A percentile compares a stretch with the other conserved stretches of the same genome.
Evolutionary conservation across 2,888 invertebrate species (phyloP).

Genomic region (Sipha maydis): DNA sequence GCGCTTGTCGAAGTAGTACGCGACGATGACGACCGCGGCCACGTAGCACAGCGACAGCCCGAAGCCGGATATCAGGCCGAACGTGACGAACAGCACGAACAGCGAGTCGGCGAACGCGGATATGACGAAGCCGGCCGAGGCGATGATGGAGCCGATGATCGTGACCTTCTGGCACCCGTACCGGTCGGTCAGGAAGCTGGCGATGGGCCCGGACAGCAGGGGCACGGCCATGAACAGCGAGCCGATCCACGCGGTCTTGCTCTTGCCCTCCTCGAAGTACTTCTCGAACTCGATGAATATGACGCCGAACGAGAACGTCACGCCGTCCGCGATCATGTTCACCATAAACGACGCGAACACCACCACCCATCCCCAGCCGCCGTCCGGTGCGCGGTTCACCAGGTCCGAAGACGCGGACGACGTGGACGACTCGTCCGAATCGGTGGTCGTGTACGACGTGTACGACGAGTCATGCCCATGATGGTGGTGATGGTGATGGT

Average conservation of each 20-base stretch:
- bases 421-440: conserved; percentile 62
- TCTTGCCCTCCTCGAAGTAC: conserved; percentile 83
- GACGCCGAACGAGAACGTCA: conserved; percentile 92
- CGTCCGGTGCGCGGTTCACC: conserved; percentile 81
- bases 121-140: conserved; percentile 80
- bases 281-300: conserved; percentile 86
- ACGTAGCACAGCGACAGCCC: conserved; percentile 88
- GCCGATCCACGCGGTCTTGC: conserved; percentile 90
- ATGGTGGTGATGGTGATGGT: conserved; percentile 50
- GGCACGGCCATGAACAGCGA: conserved; percentile 93
- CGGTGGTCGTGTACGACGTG: conserved; percentile 52
- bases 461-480: conserved; percentile 62
- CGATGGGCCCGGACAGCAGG: conserved; percentile 84
- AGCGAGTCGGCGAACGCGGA: conserved; percentile 81
- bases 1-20: conserved; percentile 87
- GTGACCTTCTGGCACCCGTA: conserved; percentile 83
- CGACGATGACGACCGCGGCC: conserved; percentile 89
- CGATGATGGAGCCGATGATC: conserved; percentile 80
- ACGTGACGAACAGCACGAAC: conserved; percentile 81
- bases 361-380: conserved; percentile 94
- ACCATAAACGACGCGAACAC: conserved; percentile 89
- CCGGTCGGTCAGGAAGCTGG: conserved; percentile 83
- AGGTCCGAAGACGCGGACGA: conserved; percentile 68
- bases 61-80: conserved; percentile 85
- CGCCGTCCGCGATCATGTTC: conserved; percentile 90